These are phyloP conservation scores for Myotis yumanensis DNA, from an alignment of 2,113 vertebrate species.

Conservation along the genomic window DNA sequence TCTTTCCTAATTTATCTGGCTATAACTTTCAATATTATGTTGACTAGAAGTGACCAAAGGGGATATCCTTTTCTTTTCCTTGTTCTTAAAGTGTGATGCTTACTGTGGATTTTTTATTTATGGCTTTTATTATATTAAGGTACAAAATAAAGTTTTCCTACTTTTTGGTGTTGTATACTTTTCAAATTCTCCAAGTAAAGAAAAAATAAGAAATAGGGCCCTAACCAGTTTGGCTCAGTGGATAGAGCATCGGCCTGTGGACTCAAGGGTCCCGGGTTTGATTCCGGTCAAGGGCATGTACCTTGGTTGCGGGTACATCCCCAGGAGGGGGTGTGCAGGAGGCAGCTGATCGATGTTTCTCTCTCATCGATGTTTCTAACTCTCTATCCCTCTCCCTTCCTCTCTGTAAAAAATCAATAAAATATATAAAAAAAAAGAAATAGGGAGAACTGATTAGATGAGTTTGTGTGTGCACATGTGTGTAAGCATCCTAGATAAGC, in stretches of 20 bases:
- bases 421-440: background rate
- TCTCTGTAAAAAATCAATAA: too few species aligned
- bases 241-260: too few species aligned
- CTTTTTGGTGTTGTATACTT: background rate
- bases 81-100: background rate
- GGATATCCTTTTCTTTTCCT: background rate
- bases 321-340: too few species aligned
- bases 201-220: background rate
- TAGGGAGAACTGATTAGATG: background rate
- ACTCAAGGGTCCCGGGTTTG: too few species aligned
- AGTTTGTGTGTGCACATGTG: background rate
- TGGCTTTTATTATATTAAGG: background rate
- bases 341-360: too few species aligned
- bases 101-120: background rate
- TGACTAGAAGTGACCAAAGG: background rate
- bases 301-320: too few species aligned
- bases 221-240: too few species aligned
- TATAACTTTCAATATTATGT: background rate
- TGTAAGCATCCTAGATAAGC: background rate
- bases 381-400: too few species aligned
- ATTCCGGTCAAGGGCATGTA: too few species aligned
- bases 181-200: slow-evolving; percentile 10
- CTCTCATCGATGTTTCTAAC: too few species aligned
- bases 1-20: background rate
- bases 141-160: background rate